Conservation (phyloP, 30 jellyfish, hydroid and myxozoan species). For the Aurelia coerulea region DNA sequence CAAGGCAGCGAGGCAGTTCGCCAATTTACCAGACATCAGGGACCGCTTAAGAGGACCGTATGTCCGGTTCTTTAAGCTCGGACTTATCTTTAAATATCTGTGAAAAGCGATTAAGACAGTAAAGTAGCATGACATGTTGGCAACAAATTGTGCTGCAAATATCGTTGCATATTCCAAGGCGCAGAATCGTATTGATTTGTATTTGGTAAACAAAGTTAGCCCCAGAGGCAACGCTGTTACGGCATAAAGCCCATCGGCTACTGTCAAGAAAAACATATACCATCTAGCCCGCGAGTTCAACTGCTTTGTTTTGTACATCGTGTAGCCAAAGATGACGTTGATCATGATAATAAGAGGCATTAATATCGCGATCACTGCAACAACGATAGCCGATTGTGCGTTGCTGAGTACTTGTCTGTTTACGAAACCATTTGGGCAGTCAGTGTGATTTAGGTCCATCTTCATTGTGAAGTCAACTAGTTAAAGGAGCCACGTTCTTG, state of each 20-base stretch:
- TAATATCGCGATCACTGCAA: background rate
- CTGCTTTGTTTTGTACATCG: background rate
- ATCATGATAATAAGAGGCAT: background rate
- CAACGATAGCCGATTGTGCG: background rate
- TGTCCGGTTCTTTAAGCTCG: background rate
- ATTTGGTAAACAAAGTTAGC: background rate
- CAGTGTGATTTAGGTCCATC: background rate
- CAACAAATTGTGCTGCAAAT: background rate
- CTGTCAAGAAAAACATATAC: background rate
- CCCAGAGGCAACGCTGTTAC: constrained; percentile 3
- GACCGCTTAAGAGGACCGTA: background rate
- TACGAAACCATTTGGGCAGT: background rate
- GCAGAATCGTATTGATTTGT: constrained; percentile 6
- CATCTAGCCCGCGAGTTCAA: constrained; percentile 4
- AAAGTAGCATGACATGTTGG: background rate
- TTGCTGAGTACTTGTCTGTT: background rate
- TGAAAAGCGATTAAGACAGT: constrained; percentile 13
- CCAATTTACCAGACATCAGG: constrained; percentile 7
- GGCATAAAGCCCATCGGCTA: constrained; percentile 11
- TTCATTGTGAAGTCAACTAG: too few relatives aligned
- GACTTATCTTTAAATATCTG: constrained; percentile 5
- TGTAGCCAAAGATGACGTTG: background rate
- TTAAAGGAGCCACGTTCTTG: too few relatives aligned
- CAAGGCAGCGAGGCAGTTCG: constrained; percentile 10
- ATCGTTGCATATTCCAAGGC: background rate